Evolutionary conservation across 2,797 vertebrate genomes (phyloP), one percentile per base, ranked within the genome.

Genomic region (Anabacerthia variegaticeps): DNA sequence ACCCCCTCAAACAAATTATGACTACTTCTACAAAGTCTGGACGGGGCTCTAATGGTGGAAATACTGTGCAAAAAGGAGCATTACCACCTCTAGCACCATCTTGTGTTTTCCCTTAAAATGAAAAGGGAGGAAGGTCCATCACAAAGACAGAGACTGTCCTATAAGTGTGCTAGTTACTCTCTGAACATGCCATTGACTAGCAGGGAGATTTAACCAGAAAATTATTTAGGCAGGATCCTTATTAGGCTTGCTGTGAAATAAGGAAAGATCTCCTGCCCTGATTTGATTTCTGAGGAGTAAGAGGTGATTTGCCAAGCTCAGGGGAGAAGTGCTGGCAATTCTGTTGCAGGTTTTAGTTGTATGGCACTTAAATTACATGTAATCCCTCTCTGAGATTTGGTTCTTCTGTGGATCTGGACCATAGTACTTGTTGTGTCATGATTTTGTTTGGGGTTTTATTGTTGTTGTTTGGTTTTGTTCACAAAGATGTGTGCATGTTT

Each of bases 41-140:
- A 12, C 21, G 7, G 37, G 17, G 14, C 13, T 76, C 23, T 82
- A 20, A 16, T 44, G 67, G 26, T 37, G 39, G n/a, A 79, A 86
- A 66, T 41, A 5, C 16, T 34, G 27, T 15, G 34, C 39, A 34
- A 66, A 73, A 89, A 78, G 19, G 26, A 92, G 41, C n/a, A 43
- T 61, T 48, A 23, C 22, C 83, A 67, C 28, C 77, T 92, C 74
- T 88, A 94, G 88, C 91, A 89, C 92, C 84, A 89, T 89, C 88
- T 90, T 87, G 86, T 67, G 77, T 91, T 95, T 91, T 62, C 59
- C 11, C 28, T 93, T 89, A 82, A 93, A 95, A 91, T 79, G 21
- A 43, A 85, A 79, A 39, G 41, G 10, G 41, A 82, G 32, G 17
- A 76, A 5, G 26, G 26, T 82, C 72, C 27, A 8, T 28, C 65